Evolutionary conservation across 2,113 vertebrate genomes (phyloP).

Genomic region (Numenius arquata): DNA sequence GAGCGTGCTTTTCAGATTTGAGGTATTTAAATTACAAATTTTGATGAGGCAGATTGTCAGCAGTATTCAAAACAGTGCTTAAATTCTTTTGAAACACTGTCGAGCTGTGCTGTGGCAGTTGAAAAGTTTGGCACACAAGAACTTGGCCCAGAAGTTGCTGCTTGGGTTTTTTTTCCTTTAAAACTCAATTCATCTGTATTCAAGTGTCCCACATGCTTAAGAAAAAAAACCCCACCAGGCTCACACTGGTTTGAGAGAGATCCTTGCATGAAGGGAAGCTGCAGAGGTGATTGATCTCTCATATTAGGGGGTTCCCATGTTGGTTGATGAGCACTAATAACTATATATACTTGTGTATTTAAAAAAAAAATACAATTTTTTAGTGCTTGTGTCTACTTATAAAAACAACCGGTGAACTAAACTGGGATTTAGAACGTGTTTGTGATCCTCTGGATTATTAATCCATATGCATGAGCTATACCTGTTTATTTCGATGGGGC

Average conservation of each 20-base stretch:
- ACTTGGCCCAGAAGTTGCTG: conserved; percentile 62
- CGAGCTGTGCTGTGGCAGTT: conserved; percentile 26
- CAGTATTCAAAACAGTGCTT: conserved; percentile 67
- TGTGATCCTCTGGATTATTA: not conserved
- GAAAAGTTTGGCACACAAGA: conserved; percentile 44
- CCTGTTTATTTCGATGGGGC: accelerated
- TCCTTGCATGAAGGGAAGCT: not conserved
- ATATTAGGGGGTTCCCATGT: not conserved
- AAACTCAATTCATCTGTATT: conserved; percentile 59
- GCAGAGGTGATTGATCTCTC: not conserved
- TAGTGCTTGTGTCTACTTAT: not conserved
- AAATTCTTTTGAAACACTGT: conserved; percentile 62
- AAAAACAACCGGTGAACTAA: not conserved
- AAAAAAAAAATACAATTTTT: not conserved
- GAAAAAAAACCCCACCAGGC: not conserved
- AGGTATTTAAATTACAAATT: conserved; percentile 77
- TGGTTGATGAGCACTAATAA: not conserved
- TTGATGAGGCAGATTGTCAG: conserved; percentile 61
- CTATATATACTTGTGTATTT: not conserved
- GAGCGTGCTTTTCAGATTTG: conserved; percentile 58
- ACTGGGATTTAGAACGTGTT: not conserved
- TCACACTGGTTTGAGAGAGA: not conserved
- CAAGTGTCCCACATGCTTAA: conserved; percentile 25
- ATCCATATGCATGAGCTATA: accelerated
- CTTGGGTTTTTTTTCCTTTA: conserved; percentile 21